Percentiles rank a stretch among this genome's conserved stretches.
Conservation (phyloP, 2,797 vertebrate genomes). For the Gymnodraco acuticeps region DNA sequence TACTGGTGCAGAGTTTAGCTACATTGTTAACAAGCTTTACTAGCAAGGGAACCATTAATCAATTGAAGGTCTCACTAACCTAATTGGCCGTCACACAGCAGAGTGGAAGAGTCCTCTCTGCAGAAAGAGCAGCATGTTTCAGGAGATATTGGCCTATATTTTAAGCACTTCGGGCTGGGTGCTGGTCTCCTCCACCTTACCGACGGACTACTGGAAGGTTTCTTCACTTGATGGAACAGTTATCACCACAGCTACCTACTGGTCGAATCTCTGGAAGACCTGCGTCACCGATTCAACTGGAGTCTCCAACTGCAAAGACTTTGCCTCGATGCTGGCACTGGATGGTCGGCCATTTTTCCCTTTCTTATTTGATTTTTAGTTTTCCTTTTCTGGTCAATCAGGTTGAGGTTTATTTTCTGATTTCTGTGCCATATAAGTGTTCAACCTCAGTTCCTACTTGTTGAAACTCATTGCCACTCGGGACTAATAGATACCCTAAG, state of each 20-base stretch:
- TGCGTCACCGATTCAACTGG: constrained; percentile 98
- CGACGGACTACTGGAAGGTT: constrained; percentile 97
- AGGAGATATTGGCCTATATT: constrained; percentile 91
- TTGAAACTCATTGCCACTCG: constrained; percentile 19
- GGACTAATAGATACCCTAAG: constrained; percentile 36
- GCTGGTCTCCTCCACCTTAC: constrained; percentile 92
- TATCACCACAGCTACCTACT: constrained; percentile 95
- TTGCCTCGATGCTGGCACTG: constrained; percentile 94
- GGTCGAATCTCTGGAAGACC: constrained; percentile 96
- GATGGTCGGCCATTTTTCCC: constrained; percentile 84
- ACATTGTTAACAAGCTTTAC: constrained; percentile 36
- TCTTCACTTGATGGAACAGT: constrained; percentile 93
- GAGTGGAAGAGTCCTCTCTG: constrained; percentile 23
- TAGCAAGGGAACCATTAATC: constrained; percentile 25
- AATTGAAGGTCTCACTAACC: constrained; percentile 25
- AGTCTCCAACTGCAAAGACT: constrained; percentile 96
- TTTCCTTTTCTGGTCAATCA: neutral
- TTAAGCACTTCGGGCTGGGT: constrained; percentile 92
- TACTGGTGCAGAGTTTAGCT: constrained; percentile 28
- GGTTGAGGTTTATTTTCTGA: neutral
- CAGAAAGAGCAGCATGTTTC: constrained; percentile 85
- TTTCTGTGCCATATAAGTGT: neutral
- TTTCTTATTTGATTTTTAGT: constrained; percentile 2
- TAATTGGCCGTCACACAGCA: constrained; percentile 1
- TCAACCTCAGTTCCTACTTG: neutral